A percentile compares a stretch with the other conserved stretches of the same genome.
These are phyloP conservation scores for Phylloscopus trochilus DNA, from an alignment of 2,113 vertebrate species.

Conservation along the genomic window DNA sequence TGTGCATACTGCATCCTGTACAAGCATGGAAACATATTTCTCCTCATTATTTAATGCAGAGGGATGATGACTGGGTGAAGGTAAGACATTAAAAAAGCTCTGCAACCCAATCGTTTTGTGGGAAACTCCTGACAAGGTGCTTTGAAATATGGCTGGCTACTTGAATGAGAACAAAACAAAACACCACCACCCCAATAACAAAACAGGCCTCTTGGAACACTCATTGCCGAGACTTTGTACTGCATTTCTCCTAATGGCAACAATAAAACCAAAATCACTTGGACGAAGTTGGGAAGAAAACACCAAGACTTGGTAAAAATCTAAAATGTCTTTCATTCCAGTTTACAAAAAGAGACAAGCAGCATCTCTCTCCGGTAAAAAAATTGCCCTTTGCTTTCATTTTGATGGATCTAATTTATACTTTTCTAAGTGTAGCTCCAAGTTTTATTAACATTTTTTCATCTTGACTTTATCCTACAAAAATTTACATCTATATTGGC, in stretches of 20 bases:
- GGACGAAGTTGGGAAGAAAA: background rate
- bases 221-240: background rate
- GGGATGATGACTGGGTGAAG: accelerated
- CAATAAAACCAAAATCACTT: background rate
- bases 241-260: background rate
- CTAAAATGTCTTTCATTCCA: background rate
- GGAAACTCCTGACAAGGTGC: background rate
- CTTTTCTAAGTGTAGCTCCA: background rate
- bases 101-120: background rate
- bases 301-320: background rate
- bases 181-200: background rate
- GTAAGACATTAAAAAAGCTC: background rate
- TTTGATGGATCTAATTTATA: background rate
- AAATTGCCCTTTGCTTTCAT: background rate
- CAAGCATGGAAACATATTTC: background rate
- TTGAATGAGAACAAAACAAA: background rate
- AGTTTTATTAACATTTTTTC: background rate
- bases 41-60: background rate
- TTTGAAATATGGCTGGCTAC: background rate
- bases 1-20: background rate
- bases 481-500: background rate
- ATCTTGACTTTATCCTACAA: background rate
- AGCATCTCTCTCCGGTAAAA: background rate
- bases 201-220: background rate
- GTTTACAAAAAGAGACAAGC: background rate